These are phyloP conservation scores for Allobates femoralis DNA, from an alignment of 2,797 vertebrate genomes.

Conservation along the genomic window DNA sequence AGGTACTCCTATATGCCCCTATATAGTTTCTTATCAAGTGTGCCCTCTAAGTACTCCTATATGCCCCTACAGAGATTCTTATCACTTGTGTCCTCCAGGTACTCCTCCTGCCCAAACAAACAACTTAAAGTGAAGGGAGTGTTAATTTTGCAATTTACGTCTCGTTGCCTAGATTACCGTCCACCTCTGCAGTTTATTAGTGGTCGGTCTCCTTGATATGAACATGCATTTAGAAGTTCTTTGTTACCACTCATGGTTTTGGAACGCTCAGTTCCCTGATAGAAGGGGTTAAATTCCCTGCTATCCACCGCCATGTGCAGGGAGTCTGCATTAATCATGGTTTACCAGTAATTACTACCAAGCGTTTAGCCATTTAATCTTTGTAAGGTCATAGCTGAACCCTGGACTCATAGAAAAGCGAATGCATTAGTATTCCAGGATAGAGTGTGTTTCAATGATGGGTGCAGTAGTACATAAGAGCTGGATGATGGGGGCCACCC, in stretches of 20 bases:
- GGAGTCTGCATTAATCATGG: slow-evolving; percentile 72
- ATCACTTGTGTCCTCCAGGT: no score
- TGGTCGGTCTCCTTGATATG: no score
- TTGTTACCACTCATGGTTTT: no score
- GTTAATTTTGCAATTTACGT: no score
- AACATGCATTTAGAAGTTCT: no score
- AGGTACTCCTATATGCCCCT: background rate
- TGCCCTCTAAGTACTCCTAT: background rate
- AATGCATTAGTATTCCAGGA: no score
- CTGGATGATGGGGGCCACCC: background rate
- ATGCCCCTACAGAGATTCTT: background rate
- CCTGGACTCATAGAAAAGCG: slow-evolving; percentile 18
- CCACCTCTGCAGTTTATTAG: no score
- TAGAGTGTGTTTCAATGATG: no score
- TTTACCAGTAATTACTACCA: slow-evolving; percentile 71
- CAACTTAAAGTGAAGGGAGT: no score
- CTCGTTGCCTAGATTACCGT: no score
- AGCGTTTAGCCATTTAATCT: slow-evolving; percentile 69
- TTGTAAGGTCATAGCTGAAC: slow-evolving; percentile 69
- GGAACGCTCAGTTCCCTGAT: background rate
- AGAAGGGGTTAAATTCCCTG: slow-evolving; percentile 65
- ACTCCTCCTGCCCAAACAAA: no score
- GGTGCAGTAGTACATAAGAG: background rate
- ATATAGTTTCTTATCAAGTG: background rate
- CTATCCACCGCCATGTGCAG: slow-evolving; percentile 58